phyloP scores from a whole-genome alignment of 2,113 vertebrate species.

The Sterrhoptilus dennistouni region DNA sequence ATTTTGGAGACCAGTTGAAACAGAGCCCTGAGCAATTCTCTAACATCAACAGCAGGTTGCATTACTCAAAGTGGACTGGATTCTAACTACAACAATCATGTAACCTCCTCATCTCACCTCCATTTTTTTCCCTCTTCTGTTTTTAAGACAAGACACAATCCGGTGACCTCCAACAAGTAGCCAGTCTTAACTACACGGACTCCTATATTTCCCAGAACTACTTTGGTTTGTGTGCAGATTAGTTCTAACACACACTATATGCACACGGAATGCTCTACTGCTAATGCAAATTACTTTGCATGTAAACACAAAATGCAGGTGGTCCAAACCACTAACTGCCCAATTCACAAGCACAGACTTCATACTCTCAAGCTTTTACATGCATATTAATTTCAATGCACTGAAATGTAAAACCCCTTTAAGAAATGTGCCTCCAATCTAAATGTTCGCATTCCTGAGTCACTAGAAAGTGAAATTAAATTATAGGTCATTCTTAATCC shows the following conservation, averaged over 20 bases:
- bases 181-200: fast-evolving
- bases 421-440: background rate
- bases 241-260: background rate
- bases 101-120: background rate
- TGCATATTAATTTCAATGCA: background rate
- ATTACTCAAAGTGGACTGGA: background rate
- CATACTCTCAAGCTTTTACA: background rate
- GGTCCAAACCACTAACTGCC: background rate
- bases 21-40: constrained; percentile 27
- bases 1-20: constrained; percentile 47
- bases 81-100: background rate
- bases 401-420: background rate
- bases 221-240: background rate
- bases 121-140: background rate
- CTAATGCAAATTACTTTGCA: background rate
- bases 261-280: background rate
- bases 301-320: background rate
- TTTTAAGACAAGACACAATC: background rate
- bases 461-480: background rate
- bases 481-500: background rate
- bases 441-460: background rate
- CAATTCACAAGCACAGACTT: background rate
- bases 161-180: background rate
- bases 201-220: background rate
- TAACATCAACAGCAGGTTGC: background rate